Base-by-base conservation (phyloP, 2,797 vertebrate species). In the Huso huso region DNA sequence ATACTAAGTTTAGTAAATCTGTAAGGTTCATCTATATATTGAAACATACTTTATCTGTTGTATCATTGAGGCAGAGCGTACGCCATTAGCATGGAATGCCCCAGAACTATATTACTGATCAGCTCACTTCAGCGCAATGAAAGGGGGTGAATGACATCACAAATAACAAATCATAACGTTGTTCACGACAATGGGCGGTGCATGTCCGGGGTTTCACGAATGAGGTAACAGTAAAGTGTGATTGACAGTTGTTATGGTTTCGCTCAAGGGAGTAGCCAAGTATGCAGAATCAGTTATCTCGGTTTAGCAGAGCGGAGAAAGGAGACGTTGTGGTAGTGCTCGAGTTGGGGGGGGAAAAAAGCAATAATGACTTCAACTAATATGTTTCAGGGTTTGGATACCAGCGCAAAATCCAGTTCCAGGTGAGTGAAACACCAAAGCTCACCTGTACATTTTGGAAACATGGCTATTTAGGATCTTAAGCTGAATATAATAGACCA, bases 371-470 rank as follows among this genome's bases (percentile, higher is more conserved):
- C 89, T 88, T 91, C 76, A 4, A 93, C 84, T 9, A 88, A 87
- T 81, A 94, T 90, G 88, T 97, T 90, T 66, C 92, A 87, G 72
- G 88, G 81, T 0, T 63, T 92, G 11, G 90, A 89, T 2, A 71
- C 49, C 4, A 80, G 76, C 4, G 49, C 76, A 1, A 93, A 91
- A 71, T 77, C 89, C 0, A 92, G 89, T 69, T 95, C 94, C 66
- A 94, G 96, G 96, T 96, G 71, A 63, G 58, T 53, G 3, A 37
- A 15, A 48, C 12, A 37, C 3, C 37, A 5, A 37, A 37, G 37
- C 37, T 37, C 37, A 37, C 37, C 37, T 37, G 37, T 37, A 37
- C 37, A 37, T 37, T 37, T 37, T 37, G 37, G 5, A 37, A 37
- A 37, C 37, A 18, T 18, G 37, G 1, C 37, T 37, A 4, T 37